Evolutionary conservation across 2,888 invertebrate genomes (phyloP).

Genomic region (Drosophila rubida): DNA sequence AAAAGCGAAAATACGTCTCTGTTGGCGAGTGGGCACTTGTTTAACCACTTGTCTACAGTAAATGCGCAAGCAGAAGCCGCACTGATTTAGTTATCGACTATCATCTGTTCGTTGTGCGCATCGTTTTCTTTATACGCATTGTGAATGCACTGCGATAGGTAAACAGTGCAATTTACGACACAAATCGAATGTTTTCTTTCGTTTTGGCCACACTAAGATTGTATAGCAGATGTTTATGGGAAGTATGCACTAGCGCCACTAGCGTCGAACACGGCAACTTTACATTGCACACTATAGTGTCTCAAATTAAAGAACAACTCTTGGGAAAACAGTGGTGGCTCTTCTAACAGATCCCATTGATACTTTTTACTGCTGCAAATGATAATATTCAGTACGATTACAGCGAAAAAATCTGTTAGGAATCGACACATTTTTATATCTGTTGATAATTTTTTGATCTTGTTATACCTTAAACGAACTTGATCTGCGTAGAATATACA

Average conservation of each 20-base stretch:
- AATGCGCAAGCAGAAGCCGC: not conserved
- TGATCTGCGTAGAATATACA: too few species aligned
- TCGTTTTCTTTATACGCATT: not conserved
- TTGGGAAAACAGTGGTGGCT: not conserved
- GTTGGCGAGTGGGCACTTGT: not conserved
- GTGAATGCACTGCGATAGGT: not conserved
- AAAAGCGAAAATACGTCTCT: not conserved
- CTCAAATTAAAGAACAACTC: not conserved
- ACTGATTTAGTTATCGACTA: not conserved
- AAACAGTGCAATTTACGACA: not conserved
- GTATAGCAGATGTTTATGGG: conserved; percentile 4
- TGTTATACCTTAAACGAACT: too few species aligned
- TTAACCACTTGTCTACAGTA: not conserved
- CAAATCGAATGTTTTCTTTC: not conserved
- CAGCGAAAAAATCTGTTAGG: too few species aligned
- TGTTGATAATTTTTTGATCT: too few species aligned
- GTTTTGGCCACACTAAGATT: conserved; percentile 17
- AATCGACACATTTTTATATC: too few species aligned
- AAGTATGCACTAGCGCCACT: not conserved
- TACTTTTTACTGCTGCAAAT: too few species aligned
- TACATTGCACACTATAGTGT: not conserved
- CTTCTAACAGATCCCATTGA: not conserved
- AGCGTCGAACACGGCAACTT: not conserved
- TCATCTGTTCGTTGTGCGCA: not conserved
- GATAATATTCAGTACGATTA: too few species aligned